Evolutionary conservation across 2,888 invertebrate genomes (phyloP).

Genomic region (Melanophora roralis): DNA sequence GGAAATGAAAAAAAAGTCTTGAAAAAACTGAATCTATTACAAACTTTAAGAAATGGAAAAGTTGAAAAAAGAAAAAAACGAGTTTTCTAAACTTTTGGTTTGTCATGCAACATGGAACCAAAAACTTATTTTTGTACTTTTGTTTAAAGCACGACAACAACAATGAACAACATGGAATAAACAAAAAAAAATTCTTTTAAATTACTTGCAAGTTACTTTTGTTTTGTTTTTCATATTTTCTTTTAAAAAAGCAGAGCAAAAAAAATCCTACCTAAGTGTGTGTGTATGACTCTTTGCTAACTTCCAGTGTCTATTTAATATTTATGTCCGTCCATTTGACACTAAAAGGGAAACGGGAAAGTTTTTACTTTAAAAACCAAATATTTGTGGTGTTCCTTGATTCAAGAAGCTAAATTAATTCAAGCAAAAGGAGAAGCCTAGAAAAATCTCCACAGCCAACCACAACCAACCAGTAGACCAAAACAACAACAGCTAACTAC

Average conservation of each 20-base stretch:
- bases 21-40: constrained; percentile 27
- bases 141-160: neutral
- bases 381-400: constrained; percentile 58
- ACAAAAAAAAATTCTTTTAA: constrained; percentile 39
- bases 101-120: constrained; percentile 49
- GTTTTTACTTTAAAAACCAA: constrained; percentile 56
- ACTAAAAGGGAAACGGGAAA: constrained; percentile 44
- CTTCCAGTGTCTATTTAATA: constrained; percentile 31
- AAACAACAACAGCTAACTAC: constrained; percentile 32
- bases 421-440: constrained; percentile 48
- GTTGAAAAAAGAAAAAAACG: neutral
- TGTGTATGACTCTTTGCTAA: neutral
- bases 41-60: constrained; percentile 21
- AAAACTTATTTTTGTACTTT: neutral
- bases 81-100: constrained; percentile 41
- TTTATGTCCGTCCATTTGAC: constrained; percentile 20
- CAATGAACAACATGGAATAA: neutral
- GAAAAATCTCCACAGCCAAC: constrained; percentile 2
- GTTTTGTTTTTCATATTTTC: neutral
- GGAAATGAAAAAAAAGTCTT: neutral
- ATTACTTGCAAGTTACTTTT: constrained; percentile 22
- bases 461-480: constrained; percentile 1
- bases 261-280: too few relatives aligned
- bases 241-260: too few relatives aligned
- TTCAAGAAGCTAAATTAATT: constrained; percentile 56